Percentiles rank a stretch among this genome's conserved stretches.
Conservation (phyloP, 2,888 invertebrate genomes). For the Luffia ferchaultella region DNA sequence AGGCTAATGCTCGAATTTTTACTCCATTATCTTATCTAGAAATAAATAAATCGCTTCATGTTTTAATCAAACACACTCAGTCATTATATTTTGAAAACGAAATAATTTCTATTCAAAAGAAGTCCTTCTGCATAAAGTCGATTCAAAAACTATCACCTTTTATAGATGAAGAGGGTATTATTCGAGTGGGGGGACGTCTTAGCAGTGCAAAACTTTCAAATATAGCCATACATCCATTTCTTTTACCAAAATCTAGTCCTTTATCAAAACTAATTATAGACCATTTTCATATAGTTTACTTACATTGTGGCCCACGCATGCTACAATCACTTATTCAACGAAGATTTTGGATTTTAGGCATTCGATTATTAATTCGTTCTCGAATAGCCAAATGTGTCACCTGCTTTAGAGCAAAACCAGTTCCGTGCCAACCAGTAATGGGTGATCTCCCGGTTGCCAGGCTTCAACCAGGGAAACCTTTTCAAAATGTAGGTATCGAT, state of each 20-base stretch:
- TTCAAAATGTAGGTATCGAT: slow-evolving; percentile 13
- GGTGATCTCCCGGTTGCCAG: slow-evolving; percentile 11
- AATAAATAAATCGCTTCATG: too few relatives aligned
- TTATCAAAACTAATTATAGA: slow-evolving; percentile 2
- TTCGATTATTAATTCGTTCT: slow-evolving; percentile 2
- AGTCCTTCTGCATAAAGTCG: too few relatives aligned
- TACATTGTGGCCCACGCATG: slow-evolving; percentile 6
- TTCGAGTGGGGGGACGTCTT: too few relatives aligned
- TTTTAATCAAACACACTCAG: too few relatives aligned
- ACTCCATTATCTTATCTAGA: too few relatives aligned
- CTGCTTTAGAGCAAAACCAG: slow-evolving; percentile 5
- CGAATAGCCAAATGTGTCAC: slow-evolving; percentile 5
- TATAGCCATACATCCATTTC: too few relatives aligned
- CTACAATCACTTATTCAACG: slow-evolving; percentile 5
- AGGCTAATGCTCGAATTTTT: too few relatives aligned
- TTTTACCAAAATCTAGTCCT: slow-evolving; percentile 1
- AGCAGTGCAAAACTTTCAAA: too few relatives aligned
- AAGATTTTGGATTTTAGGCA: slow-evolving; percentile 5
- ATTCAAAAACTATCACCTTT: too few relatives aligned
- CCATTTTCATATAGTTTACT: slow-evolving; percentile 3
- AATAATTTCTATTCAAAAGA: too few relatives aligned
- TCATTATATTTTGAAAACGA: too few relatives aligned
- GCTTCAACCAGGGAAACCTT: slow-evolving; percentile 7
- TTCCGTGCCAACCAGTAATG: slow-evolving; percentile 9
- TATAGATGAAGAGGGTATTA: too few relatives aligned